Percentiles rank a stretch among this genome's conserved stretches.
Evolutionary conservation across 92 coral and sea anemone species (phyloP).

Genomic region (Blastomussa wellsi): DNA sequence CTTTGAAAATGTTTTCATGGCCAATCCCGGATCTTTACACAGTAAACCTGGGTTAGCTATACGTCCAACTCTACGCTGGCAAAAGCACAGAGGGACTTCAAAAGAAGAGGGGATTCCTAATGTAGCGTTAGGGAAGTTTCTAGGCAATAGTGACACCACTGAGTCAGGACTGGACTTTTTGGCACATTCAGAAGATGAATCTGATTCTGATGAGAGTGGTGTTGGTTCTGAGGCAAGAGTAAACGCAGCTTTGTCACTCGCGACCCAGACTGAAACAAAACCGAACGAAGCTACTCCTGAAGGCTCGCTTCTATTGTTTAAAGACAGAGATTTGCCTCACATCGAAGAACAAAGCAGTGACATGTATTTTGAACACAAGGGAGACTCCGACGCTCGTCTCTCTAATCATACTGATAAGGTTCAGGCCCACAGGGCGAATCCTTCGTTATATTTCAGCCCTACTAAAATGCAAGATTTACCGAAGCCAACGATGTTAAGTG

Average conservation of each 20-base stretch:
- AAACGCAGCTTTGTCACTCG: neutral
- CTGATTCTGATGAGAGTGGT: too few species aligned
- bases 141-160: neutral
- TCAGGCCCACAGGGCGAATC: neutral
- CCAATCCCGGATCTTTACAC: neutral
- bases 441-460: neutral
- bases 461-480: neutral
- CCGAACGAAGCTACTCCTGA: neutral
- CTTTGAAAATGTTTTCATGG: slow-evolving; percentile 4
- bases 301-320: neutral
- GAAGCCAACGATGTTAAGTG: neutral
- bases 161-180: neutral
- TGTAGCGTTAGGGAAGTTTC: neutral
- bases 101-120: neutral
- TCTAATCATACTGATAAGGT: neutral
- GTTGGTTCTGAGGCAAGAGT: neutral
- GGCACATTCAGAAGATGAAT: neutral
- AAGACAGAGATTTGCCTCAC: neutral
- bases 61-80: neutral
- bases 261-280: neutral
- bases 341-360: slow-evolving; percentile 20
- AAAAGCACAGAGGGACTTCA: neutral
- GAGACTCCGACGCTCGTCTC: neutral
- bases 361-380: neutral
- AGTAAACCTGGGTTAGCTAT: neutral